Evolutionary conservation across 2,797 vertebrate genomes (phyloP), one percentile per base, ranked within the genome.

Genomic region (Meriones psammophilus): DNA sequence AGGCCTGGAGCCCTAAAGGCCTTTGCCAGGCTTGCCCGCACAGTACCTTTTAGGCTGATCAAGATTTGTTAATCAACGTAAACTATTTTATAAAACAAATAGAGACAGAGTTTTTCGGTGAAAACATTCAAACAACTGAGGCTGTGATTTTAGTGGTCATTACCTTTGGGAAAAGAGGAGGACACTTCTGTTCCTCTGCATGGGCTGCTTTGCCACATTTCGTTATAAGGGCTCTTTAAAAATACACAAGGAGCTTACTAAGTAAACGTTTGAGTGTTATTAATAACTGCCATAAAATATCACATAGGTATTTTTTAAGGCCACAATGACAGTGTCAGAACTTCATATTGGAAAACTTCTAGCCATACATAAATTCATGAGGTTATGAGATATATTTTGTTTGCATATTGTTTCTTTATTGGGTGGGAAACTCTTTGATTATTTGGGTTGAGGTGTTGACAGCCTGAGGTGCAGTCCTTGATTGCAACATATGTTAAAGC

Each of bases 321-420:
- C 54, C 84, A 77, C 39, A 12, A 73, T 79, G 24, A 83, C 33
- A 78, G 30, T 60, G 79, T 89, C 30, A 94, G 60, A 96, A 94
- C 94, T 46, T 83, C 64, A 91, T 24, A 71, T 68, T 30, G 85
- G 36, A 93, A 85, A 87, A 56, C 54, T 91, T 89, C 36, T 26
- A 73, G 28, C 36, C 33, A 42, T 46, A 79, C 33, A 77, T 46
- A 83, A 68, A 95, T 95, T 88, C 88, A 83, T 83, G 89, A 89
- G 26, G 24, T 17, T 92, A 58, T 83, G 73, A 71, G 78, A 95
- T 87, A 33, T 26, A 71, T 76, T 96, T 83, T 89, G 36, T 91
- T 94, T 96, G 83, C 73, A 58, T 92, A 81, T 92, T 96, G 60
- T 88, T 93, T 96, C 92, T 94, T 97, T 96, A 92, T 96, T 96